Conservation (phyloP, 2,888 invertebrate species). For the Volucella inflata region DNA sequence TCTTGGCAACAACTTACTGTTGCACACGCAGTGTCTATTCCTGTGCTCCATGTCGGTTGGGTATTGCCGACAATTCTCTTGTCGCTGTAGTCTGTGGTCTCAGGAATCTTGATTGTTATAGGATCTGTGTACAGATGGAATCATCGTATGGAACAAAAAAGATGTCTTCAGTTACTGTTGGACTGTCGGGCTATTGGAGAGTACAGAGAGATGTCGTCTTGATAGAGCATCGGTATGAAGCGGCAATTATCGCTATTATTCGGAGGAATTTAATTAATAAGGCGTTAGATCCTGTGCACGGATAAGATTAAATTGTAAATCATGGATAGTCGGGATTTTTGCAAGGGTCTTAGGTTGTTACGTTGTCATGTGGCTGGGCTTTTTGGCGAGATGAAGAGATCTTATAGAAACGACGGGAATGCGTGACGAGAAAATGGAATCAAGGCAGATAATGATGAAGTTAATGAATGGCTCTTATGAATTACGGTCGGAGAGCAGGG, state of each 20-base stretch:
- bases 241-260: slow-evolving; percentile 72
- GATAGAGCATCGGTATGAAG: slow-evolving; percentile 55
- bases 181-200: background rate
- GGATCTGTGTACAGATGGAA: slow-evolving; percentile 67
- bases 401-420: slow-evolving; percentile 2
- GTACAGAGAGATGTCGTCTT: slow-evolving; percentile 42
- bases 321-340: slow-evolving; percentile 51
- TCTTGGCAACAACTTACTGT: slow-evolving; percentile 56
- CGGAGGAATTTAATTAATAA: slow-evolving; percentile 74
- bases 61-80: slow-evolving; percentile 13
- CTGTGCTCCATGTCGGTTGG: background rate
- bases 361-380: background rate
- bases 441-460: no score
- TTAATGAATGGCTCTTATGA: no score
- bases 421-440: background rate
- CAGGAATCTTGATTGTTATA: slow-evolving; percentile 73
- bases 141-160: slow-evolving; percentile 50
- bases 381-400: slow-evolving; percentile 15
- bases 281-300: slow-evolving; percentile 64
- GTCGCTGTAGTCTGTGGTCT: slow-evolving; percentile 45
- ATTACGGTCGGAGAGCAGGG: no score
- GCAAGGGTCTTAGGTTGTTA: background rate
- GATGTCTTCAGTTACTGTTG: slow-evolving; percentile 25
- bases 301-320: slow-evolving; percentile 69
- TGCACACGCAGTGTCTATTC: slow-evolving; percentile 47